phyloP scores from a whole-genome alignment of 2,113 vertebrate genomes.

The Neopipo cinnamomea region DNA sequence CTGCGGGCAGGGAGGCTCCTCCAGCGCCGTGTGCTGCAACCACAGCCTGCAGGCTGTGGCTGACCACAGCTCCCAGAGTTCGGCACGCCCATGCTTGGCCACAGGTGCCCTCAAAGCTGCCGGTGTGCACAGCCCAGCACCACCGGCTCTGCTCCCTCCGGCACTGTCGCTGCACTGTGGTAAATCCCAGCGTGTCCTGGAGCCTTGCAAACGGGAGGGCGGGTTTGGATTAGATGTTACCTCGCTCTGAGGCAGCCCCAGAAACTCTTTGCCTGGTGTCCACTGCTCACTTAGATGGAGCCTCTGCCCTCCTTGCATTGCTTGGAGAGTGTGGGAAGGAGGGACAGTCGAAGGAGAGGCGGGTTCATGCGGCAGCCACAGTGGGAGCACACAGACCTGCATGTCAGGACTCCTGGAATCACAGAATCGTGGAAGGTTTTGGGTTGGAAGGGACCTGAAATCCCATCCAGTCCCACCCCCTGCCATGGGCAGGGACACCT shows the following conservation, averaged over 20 bases:
- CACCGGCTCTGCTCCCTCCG: fast-evolving
- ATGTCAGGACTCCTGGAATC: neutral
- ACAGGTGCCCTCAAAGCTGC: neutral
- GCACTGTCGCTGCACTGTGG: neutral
- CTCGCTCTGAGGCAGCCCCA: neutral
- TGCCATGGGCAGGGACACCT: neutral
- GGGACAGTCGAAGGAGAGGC: fast-evolving
- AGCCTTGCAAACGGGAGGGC: too few relatives aligned
- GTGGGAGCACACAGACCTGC: neutral
- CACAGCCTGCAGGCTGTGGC: fast-evolving
- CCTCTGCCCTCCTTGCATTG: neutral
- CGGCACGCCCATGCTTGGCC: neutral
- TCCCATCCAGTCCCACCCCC: neutral
- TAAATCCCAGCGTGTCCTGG: fast-evolving
- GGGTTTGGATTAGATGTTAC: fast-evolving
- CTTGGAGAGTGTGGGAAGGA: neutral
- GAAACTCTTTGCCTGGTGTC: neutral
- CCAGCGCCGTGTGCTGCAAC: neutral
- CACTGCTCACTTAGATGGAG: neutral
- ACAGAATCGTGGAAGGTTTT: neutral
- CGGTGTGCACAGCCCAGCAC: neutral
- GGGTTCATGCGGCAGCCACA: fast-evolving
- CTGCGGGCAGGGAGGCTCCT: neutral
- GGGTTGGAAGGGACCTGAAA: too few relatives aligned
- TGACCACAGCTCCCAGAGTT: neutral